Base-by-base conservation (phyloP, 2,113 vertebrate species). In the Cyanoderma ruficeps region DNA sequence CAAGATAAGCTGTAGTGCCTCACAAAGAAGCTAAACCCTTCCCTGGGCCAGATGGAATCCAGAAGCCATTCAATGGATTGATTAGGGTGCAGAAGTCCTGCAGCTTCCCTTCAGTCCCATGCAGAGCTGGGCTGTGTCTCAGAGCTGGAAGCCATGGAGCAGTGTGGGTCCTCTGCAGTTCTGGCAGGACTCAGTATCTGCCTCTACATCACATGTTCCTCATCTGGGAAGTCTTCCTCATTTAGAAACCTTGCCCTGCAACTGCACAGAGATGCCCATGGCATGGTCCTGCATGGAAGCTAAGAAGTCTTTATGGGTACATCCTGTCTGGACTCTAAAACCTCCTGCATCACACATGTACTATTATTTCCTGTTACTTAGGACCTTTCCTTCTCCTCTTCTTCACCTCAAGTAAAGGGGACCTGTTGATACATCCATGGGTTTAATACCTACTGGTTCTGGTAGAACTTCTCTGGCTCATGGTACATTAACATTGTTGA, bases 81-180 rank as follows among this genome's bases (percentile, higher is more conserved):
- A 60, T 35, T 20, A 0, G 4, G 35, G n/a, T 0, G 1, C 42
- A 52, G n/a, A 53, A 68, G 30, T 27, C 67, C 61, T 53, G 55
- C 41, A 21, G 31, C 44, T 2, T 15, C 31, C 24, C 10, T 4
- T 22, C 5, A 2, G 25, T 33, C 39, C 69, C 0, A 0, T 4
- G 6, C 24, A 75, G 61, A 67, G 39, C 46, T 52, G n/a, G 57
- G 49, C 23, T 68, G 12, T 50, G 19, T 7, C 59, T 63, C 59
- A 27, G 50, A 4, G 11, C 50, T 42, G 30, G 68, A 16, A 16
- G 27, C 44, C 50, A 21, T 0, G 0, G 71, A 50, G 57, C 63
- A n/a, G 5, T 0, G 4, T 7, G 28, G 35, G n/a, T 71, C 30
- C n/a, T 69, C 50, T 8, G 30, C 22, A 22, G 37, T 21, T 67